phyloP scores from a whole-genome alignment of 1,140 invertebrate genomes.

The Drosophila sucinea region DNA sequence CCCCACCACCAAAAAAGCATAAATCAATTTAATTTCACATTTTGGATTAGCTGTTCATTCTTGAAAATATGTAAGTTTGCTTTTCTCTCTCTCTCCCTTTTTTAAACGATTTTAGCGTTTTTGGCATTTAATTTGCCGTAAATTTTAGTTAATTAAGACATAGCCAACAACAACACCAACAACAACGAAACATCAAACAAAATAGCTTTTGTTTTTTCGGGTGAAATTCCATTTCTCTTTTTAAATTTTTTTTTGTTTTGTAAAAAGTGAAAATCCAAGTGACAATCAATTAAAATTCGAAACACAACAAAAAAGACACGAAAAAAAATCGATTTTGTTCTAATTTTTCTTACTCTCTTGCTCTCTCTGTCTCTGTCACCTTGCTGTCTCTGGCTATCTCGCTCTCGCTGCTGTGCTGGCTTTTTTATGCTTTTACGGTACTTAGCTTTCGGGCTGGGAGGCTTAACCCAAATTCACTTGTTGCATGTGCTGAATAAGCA shows the following conservation, averaged over 20 bases:
- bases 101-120: slow-evolving; percentile 58
- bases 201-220: slow-evolving; percentile 56
- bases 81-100: slow-evolving; percentile 28
- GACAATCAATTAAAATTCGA: slow-evolving; percentile 80
- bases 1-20: background rate
- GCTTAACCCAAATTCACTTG: slow-evolving; percentile 81
- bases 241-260: slow-evolving; percentile 56
- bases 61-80: background rate
- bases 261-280: slow-evolving; percentile 81
- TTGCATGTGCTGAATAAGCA: slow-evolving; percentile 80
- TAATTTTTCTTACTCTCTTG: slow-evolving; percentile 70
- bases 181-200: slow-evolving; percentile 30
- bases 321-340: slow-evolving; percentile 67
- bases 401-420: slow-evolving; percentile 40
- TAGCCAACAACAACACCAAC: slow-evolving; percentile 49
- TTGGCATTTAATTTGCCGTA: slow-evolving; percentile 78
- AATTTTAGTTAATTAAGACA: slow-evolving; percentile 75
- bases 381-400: slow-evolving; percentile 5
- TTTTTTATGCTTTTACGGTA: slow-evolving; percentile 71
- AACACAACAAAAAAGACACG: slow-evolving; percentile 21
- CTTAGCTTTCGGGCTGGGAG: slow-evolving; percentile 50
- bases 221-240: slow-evolving; percentile 82
- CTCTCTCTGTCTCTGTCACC: slow-evolving; percentile 2
- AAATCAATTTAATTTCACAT: background rate
- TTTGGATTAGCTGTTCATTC: slow-evolving; percentile 11